Percentiles rank a stretch among this genome's conserved stretches.
These are phyloP conservation scores for Okamejei kenojei DNA, from an alignment of 2,797 vertebrate species.

Conservation along the genomic window DNA sequence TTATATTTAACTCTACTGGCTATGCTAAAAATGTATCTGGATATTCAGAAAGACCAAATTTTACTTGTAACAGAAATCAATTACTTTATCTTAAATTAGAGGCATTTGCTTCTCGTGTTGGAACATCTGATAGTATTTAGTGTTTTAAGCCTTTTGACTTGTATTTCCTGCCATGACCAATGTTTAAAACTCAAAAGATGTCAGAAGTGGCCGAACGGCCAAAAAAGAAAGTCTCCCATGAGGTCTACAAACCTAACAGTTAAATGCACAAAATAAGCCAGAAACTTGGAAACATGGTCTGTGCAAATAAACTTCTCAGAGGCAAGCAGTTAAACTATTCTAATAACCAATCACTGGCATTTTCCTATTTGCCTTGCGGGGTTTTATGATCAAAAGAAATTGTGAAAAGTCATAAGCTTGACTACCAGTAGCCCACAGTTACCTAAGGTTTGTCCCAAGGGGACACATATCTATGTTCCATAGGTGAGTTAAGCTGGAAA, in stretches of 20 bases:
- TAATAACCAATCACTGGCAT: constrained; percentile 36
- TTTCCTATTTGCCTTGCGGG: constrained; percentile 34
- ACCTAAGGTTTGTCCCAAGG: constrained; percentile 13
- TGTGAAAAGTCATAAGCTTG: constrained; percentile 2
- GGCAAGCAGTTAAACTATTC: constrained; percentile 28
- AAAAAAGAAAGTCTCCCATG: constrained; percentile 37
- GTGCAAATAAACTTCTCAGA: constrained; percentile 35
- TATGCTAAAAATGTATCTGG: not conserved
- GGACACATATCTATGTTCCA: constrained; percentile 30
- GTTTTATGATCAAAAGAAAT: constrained; percentile 33
- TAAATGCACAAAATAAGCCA: constrained; percentile 35
- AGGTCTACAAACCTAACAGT: constrained; percentile 34
- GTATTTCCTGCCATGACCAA: constrained; percentile 37
- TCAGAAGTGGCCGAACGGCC: constrained; percentile 36
- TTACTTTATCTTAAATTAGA: constrained; percentile 33
- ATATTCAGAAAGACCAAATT: constrained; percentile 14
- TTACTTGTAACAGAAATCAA: constrained; percentile 6
- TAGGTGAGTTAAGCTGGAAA: constrained; percentile 13
- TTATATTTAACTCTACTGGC: not conserved
- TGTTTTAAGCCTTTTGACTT: constrained; percentile 38
- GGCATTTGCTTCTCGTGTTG: constrained; percentile 29
- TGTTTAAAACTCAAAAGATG: constrained; percentile 37
- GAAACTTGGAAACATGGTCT: constrained; percentile 23
- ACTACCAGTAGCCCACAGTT: constrained; percentile 31
- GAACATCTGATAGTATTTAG: constrained; percentile 39